Evolutionary conservation across 2,888 invertebrate genomes (phyloP).

Genomic region (Autographa pulchrina): DNA sequence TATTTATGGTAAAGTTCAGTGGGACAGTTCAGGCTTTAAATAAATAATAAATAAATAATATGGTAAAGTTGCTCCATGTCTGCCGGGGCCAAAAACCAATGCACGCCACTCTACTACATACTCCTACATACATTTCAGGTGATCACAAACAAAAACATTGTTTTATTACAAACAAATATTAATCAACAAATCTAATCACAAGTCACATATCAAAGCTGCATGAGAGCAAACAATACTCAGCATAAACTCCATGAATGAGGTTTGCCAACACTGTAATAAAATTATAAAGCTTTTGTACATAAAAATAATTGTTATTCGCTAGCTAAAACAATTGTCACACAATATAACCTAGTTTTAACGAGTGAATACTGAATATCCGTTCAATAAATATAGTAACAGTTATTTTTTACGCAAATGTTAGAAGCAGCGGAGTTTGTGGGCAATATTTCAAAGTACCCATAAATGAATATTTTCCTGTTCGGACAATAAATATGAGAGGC

Average conservation of each 20-base stretch:
- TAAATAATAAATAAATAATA: no score
- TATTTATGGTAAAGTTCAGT: no score
- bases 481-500: slow-evolving; percentile 43
- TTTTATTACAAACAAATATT: not conserved
- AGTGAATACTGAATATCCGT: not conserved
- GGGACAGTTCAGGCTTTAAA: no score
- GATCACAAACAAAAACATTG: not conserved
- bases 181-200: not conserved
- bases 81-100: no score
- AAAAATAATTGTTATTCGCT: slow-evolving; percentile 1
- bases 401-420: slow-evolving; percentile 28
- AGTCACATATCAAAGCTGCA: not conserved
- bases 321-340: not conserved
- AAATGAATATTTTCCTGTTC: slow-evolving; percentile 52
- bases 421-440: slow-evolving; percentile 37
- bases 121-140: no score
- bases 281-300: not conserved
- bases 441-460: slow-evolving; percentile 51
- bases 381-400: not conserved
- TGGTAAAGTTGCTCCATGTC: no score
- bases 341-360: not conserved
- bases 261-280: not conserved
- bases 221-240: not conserved
- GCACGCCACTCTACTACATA: no score
- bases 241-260: not conserved